These are phyloP conservation scores for Toxotes jaculatrix DNA, from an alignment of 2,113 vertebrate genomes.

Conservation along the genomic window DNA sequence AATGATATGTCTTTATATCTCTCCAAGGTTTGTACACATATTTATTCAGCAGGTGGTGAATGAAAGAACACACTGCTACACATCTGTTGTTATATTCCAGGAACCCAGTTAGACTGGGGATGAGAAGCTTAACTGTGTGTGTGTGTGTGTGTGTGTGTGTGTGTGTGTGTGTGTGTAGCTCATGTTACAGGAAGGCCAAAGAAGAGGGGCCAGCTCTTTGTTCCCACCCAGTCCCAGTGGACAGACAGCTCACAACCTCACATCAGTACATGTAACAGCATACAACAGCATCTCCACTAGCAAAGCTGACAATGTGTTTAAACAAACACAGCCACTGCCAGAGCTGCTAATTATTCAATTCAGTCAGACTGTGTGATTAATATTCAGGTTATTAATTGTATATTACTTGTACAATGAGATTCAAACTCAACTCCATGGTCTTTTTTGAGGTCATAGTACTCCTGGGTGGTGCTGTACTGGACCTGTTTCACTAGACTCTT, in stretches of 20 bases:
- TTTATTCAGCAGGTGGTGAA: constrained; percentile 4
- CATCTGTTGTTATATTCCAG: constrained; percentile 51
- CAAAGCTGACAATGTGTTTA: constrained; percentile 2
- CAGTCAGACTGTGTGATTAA: constrained; percentile 1
- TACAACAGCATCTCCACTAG: constrained; percentile 28
- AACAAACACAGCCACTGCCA: background rate
- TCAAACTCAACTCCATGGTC: background rate
- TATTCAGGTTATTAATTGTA: background rate
- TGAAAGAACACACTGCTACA: constrained; percentile 26
- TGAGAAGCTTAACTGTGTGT: constrained; percentile 31
- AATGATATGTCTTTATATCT: background rate
- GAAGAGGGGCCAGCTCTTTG: constrained; percentile 50
- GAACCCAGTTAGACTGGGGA: constrained; percentile 37
- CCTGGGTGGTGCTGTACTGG: background rate
- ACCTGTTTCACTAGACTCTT: background rate
- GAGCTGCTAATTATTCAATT: background rate
- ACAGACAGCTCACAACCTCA: constrained; percentile 48
- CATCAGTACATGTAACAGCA: constrained; percentile 18
- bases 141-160: constrained; percentile 15
- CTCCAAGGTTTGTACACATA: background rate
- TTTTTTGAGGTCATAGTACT: background rate
- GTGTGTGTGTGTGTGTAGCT: constrained; percentile 37
- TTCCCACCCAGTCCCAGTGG: constrained; percentile 70
- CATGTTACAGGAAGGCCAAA: constrained; percentile 69
- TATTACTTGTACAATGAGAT: background rate